Conservation (phyloP, 92 coral and sea anemone genomes). For the Paramuricea clavata region DNA sequence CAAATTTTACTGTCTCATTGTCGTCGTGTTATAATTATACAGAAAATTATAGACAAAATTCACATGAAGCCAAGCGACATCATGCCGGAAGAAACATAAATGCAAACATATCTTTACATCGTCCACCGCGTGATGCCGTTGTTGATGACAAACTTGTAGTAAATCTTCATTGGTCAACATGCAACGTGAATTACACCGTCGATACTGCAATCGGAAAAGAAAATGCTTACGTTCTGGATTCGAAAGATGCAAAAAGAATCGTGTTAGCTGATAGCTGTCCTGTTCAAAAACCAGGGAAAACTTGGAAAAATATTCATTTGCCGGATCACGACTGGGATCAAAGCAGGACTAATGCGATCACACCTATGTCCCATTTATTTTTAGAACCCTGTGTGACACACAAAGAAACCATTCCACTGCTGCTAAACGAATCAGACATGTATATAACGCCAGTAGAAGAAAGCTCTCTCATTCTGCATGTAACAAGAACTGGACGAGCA, state of each 20-base stretch:
- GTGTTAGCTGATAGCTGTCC: conserved; percentile 60
- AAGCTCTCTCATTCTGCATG: conserved; percentile 36
- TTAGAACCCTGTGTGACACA: conserved; percentile 35
- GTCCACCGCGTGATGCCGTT: conserved; percentile 63
- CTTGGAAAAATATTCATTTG: conserved; percentile 48
- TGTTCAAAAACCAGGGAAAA: conserved; percentile 55
- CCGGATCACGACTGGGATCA: conserved; percentile 70
- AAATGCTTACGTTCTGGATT: conserved; percentile 53
- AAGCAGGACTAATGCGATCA: conserved; percentile 53
- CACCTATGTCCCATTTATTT: conserved; percentile 72
- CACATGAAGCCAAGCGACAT: conserved; percentile 63
- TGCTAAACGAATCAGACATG: background rate
- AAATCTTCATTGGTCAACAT: conserved; percentile 68
- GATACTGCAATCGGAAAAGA: conserved; percentile 55
- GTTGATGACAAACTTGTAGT: conserved; percentile 52
- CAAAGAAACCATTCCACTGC: background rate
- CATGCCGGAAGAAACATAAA: conserved; percentile 64
- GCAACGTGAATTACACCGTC: conserved; percentile 61
- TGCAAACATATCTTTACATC: conserved; percentile 67
- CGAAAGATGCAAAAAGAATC: conserved; percentile 70
- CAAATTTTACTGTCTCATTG: conserved; percentile 48
- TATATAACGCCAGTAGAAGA: background rate
- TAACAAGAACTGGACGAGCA: conserved; percentile 72
- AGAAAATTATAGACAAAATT: conserved; percentile 61
- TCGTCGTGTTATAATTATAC: conserved; percentile 69